Base-by-base conservation (phyloP, 2,888 invertebrate species). In the Sepioteuthis lessoniana region DNA sequence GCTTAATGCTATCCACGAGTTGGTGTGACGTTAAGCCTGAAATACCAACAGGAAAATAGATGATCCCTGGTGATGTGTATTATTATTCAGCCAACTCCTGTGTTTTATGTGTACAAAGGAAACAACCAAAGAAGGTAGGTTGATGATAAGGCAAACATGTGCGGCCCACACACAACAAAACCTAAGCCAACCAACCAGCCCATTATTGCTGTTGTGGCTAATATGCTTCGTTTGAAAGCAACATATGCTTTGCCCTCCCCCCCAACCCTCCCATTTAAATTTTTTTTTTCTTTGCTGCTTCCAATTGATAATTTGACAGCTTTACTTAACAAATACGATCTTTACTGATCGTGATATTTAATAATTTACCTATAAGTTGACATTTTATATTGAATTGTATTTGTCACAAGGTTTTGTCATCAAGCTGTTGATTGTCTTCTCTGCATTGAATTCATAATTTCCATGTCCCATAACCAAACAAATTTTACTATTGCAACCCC, bases 61-160 rank as follows among this genome's bases (percentile, higher is more conserved):
- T 96, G 96, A 95, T 96, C 94, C 97, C 97, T 25, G 97, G 97
- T 13, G 97, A 97, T 95, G 96, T 97, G 90, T 97, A 96, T 95
- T 97, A 96, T 95, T 97, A 96, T 95, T 96, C 97, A 25, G 95
- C 96, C 93, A 97, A 97, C 95, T 97, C 97, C n/a, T 96, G 96
- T 94, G 97, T 97, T 93, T 94, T 97, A 60, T 97, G 97, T 95
- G 96, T 97, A 47, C 96, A 96, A 94, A 94, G 95, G 91, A 95
- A 95, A 90, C 94, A 94, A 94, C 47, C 93, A 94, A 94, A 94
- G 93, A 94, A 95, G 94, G 95, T 95, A 93, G 60, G 94, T 94
- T 47, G 25, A 25, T 19, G 38, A 28, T 35, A 50, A 46, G 92
- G 25, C 76, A 76, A n/a, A n/a, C n/a, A 35, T n/a, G 76, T 76